Percentiles rank a stretch among this genome's conserved stretches.
These are phyloP conservation scores for Polypterus bichir DNA, from an alignment of 2,113 vertebrate species.

Conservation along the genomic window DNA sequence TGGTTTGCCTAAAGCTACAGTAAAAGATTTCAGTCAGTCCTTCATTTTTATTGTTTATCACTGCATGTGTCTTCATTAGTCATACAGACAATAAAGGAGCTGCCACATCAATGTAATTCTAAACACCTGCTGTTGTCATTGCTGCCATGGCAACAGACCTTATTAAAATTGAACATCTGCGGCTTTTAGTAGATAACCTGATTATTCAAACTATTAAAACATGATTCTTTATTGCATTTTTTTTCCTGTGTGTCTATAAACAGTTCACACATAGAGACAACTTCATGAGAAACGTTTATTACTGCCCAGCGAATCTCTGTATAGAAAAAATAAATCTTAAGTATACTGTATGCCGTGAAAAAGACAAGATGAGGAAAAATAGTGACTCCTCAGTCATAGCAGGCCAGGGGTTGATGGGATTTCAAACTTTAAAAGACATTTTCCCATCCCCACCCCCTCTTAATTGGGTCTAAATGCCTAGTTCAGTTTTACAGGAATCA, in stretches of 20 bases:
- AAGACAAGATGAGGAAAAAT: too few relatives aligned
- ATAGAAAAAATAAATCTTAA: too few relatives aligned
- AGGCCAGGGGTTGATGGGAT: too few relatives aligned
- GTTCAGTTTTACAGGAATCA: too few relatives aligned
- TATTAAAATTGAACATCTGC: constrained; percentile 2
- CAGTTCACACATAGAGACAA: too few relatives aligned
- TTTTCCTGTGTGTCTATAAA: not conserved
- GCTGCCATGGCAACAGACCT: constrained; percentile 14
- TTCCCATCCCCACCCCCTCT: too few relatives aligned
- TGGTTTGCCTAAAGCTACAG: constrained; percentile 9
- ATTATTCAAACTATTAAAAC: constrained; percentile 12
- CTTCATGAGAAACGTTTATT: too few relatives aligned
- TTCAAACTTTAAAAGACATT: too few relatives aligned
- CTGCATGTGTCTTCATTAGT: constrained; percentile 7
- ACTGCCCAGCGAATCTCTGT: too few relatives aligned
- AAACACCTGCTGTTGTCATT: constrained; percentile 10
- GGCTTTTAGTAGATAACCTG: constrained; percentile 15
- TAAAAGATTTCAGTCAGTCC: constrained; percentile 4
- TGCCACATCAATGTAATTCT: constrained; percentile 11
- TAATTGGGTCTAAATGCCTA: too few relatives aligned
- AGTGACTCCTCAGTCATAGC: too few relatives aligned
- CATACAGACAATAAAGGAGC: constrained; percentile 7
- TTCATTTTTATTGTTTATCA: constrained; percentile 9
- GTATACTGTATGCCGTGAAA: too few relatives aligned
- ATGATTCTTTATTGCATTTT: constrained; percentile 1